These are phyloP conservation scores for Agrochola circellaris DNA, from an alignment of 2,888 invertebrate species.

Conservation along the genomic window DNA sequence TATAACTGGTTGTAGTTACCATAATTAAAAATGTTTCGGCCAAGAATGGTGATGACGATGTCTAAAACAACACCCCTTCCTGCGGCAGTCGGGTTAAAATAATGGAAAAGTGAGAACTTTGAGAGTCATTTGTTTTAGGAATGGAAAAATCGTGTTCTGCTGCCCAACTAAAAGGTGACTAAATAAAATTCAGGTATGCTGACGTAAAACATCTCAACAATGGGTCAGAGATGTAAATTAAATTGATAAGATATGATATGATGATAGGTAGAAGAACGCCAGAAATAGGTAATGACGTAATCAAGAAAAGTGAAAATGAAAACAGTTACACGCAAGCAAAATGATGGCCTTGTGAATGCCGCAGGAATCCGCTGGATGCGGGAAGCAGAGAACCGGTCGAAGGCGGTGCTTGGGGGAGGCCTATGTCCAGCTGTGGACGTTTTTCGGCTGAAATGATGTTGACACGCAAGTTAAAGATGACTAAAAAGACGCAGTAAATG, in stretches of 20 bases:
- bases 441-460: too few relatives aligned
- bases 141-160: neutral
- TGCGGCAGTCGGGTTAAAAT: too few relatives aligned
- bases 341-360: too few relatives aligned
- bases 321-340: neutral
- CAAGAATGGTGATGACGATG: neutral
- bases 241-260: neutral
- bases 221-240: neutral
- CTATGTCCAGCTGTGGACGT: too few relatives aligned
- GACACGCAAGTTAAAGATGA: neutral
- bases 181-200: neutral
- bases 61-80: too few relatives aligned
- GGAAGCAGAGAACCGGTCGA: too few relatives aligned
- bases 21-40: neutral
- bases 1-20: neutral
- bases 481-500: neutral
- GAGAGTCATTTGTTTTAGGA: neutral
- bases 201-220: too few relatives aligned
- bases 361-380: too few relatives aligned
- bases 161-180: neutral
- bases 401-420: too few relatives aligned
- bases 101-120: neutral
- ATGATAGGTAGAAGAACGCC: constrained; percentile 1
- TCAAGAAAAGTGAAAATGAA: neutral
- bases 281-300: neutral